Evolutionary conservation across 1,140 invertebrate genomes (phyloP).

Genomic region (Bombus cullumanus): DNA sequence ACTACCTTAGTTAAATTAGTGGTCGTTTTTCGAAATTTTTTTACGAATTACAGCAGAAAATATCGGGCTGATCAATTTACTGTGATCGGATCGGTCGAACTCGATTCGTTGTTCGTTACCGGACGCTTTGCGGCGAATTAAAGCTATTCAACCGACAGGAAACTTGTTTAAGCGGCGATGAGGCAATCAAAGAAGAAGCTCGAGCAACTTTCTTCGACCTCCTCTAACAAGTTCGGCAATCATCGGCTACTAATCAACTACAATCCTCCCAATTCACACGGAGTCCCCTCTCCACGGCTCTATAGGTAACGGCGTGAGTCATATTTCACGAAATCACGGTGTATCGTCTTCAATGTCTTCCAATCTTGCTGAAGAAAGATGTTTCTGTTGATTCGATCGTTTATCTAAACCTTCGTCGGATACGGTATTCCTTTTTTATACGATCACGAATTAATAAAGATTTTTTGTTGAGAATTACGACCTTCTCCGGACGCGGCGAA

Average conservation of each 20-base stretch:
- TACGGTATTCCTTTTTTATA: neutral
- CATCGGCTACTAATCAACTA: constrained; percentile 27
- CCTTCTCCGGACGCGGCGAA: neutral
- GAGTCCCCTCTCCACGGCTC: neutral
- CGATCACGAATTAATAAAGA: constrained; percentile 1
- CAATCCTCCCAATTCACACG: constrained; percentile 18
- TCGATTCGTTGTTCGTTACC: constrained; percentile 9
- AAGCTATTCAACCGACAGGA: constrained; percentile 11
- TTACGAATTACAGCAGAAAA: neutral
- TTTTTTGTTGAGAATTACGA: neutral
- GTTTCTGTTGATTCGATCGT: neutral
- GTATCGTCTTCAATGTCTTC: neutral
- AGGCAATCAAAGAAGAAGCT: neutral
- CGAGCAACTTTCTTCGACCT: constrained; percentile 18
- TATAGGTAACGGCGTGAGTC: neutral
- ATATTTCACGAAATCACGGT: constrained; percentile 27
- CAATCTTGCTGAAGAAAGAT: neutral
- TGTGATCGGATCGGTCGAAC: neutral
- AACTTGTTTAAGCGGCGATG: neutral
- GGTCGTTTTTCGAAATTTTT: neutral
- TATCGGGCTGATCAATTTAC: neutral
- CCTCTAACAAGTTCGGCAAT: constrained; percentile 34
- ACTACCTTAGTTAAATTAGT: neutral
- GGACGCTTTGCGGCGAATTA: neutral
- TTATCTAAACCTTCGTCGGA: neutral